These are phyloP conservation scores for Lepidurus packardi DNA, from an alignment of 1,140 invertebrate species.

Conservation along the genomic window DNA sequence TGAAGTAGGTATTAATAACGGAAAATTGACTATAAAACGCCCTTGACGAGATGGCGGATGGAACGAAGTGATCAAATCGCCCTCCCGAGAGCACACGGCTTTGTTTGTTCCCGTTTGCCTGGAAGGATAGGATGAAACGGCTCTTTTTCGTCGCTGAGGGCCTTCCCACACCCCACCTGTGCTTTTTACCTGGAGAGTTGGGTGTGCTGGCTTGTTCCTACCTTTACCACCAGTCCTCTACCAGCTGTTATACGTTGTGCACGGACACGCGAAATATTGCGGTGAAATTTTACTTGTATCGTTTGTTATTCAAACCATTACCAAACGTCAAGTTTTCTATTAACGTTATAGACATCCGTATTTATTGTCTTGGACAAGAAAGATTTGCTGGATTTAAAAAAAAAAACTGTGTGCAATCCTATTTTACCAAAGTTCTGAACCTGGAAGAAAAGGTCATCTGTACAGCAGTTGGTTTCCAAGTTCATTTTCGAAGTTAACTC, in stretches of 20 bases:
- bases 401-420: too few relatives aligned
- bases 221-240: neutral
- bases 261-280: neutral
- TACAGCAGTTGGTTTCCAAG: neutral
- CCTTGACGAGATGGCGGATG: neutral
- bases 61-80: neutral
- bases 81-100: neutral
- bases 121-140: neutral
- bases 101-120: neutral
- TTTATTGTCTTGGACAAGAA: too few relatives aligned
- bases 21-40: neutral
- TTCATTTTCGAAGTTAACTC: neutral
- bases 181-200: neutral
- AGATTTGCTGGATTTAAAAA: too few relatives aligned
- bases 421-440: neutral
- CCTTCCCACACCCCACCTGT: neutral
- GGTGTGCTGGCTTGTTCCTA: constrained; percentile 2
- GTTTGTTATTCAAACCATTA: neutral
- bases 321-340: too few relatives aligned
- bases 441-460: neutral
- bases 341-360: too few relatives aligned
- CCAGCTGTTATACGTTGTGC: neutral
- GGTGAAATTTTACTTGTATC: neutral
- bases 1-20: neutral
- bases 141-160: neutral